Evolutionary conservation across 1,140 invertebrate species (phyloP).

Genomic region (Cydia fagiglandana): DNA sequence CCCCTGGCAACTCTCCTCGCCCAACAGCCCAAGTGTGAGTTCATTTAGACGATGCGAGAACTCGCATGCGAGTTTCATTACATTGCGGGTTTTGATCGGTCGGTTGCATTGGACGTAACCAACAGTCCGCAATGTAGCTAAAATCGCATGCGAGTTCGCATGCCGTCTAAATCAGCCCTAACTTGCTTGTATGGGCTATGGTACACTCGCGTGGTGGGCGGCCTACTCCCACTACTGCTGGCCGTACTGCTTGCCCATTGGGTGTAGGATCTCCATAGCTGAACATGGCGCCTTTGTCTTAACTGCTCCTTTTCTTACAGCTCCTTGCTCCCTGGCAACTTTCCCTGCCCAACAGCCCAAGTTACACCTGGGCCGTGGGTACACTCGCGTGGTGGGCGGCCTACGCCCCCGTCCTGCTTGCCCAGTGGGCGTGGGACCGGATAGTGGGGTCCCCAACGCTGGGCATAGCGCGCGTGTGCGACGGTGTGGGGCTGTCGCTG

Average conservation of each 20-base stretch:
- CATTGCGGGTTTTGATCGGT: no score
- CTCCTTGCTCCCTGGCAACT: conserved; percentile 46
- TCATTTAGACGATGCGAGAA: no score
- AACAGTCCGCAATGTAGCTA: no score
- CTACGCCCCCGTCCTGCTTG: conserved; percentile 45
- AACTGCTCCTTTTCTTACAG: conserved; percentile 37
- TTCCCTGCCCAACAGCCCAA: conserved; percentile 47
- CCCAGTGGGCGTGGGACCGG: conserved; percentile 41
- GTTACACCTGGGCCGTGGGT: conserved; percentile 55
- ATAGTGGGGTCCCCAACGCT: conserved; percentile 40
- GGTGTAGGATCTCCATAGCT: conserved; percentile 32
- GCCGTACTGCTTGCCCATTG: no score
- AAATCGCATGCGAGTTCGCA: no score
- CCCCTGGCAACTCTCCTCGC: conserved; percentile 45
- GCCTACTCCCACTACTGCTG: no score
- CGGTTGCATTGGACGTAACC: no score
- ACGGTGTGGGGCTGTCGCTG: conserved; percentile 53
- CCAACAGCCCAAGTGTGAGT: conserved; percentile 46
- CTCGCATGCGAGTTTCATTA: no score
- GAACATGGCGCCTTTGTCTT: no score
- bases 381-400: conserved; percentile 54
- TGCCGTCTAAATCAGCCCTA: no score
- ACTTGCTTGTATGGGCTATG: conserved; percentile 43
- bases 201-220: conserved; percentile 31
- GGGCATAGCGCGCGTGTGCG: conserved; percentile 49